Base-by-base conservation (phyloP, 2,888 invertebrate genomes). In the Parnassius orleans region DNA sequence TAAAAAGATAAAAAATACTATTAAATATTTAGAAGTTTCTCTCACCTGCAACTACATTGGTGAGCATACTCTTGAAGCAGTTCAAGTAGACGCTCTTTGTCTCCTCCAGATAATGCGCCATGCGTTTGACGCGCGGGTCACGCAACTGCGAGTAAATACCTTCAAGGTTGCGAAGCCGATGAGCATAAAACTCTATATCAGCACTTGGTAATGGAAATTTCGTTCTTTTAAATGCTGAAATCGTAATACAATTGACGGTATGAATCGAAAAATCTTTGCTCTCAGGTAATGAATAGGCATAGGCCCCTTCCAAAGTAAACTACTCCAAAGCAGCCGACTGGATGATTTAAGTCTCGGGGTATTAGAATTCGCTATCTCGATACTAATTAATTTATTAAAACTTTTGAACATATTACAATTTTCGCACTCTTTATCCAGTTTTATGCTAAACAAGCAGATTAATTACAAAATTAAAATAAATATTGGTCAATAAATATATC, bases 131-230 rank as follows among this genome's bases (percentile, higher is more conserved):
- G 72, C 96, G 92, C 10, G 94, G 94, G 77, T 96, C 96, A n/a
- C 94, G 92, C 69, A 98, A 88, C 82, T 98, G 98, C 47, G 96
- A 95, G 75, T 97, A 97, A 62, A 98, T 95, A 50, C 95, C 95
- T 78, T 97, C 96, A 10, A 98, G 87, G 79, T 98, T 98, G 66
- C 94, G 94, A 12, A 96, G 87, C 15, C 97, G 94, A 52, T 93
- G 92, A 59, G 93, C 91, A 95, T 98, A 98, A 84, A 96, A 98
- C 0, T 95, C 93, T 43, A 97, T 89, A 77, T 98, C 96, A 68
- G 92, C 81, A 59, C 80, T 82, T 0, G 97, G 97, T 2, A 94
- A 83, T 0, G 97, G 96, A 81, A 96, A 93, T 63, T 92, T 92
- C 2, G 94, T 94, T 60, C 93, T 93, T 59, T 94, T 93, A 66